phyloP scores from a whole-genome alignment of 2,797 vertebrate genomes.

The Lutjanus campechanus region DNA sequence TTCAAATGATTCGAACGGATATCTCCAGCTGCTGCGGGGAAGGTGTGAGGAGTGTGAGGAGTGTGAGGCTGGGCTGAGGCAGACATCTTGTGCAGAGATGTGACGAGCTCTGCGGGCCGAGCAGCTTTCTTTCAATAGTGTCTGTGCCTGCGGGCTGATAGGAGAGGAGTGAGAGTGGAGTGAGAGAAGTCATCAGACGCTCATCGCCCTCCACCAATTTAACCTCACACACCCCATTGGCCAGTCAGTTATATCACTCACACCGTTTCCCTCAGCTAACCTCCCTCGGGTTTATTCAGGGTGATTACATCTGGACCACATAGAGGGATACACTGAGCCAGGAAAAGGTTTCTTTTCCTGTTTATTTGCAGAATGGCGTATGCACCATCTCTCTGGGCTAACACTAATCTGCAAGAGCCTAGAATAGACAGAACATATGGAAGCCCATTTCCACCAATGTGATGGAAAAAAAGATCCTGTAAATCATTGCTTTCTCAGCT shows the following conservation, averaged over 20 bases:
- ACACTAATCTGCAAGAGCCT: too few relatives aligned
- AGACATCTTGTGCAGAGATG: conserved; percentile 22
- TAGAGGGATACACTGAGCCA: background rate
- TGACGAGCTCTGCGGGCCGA: conserved; percentile 10
- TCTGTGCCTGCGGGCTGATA: conserved; percentile 16
- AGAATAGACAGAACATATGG: too few relatives aligned
- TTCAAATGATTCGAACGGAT: conserved; percentile 38
- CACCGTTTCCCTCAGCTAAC: background rate
- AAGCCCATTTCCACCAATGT: too few relatives aligned
- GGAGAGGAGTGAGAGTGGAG: conserved; percentile 1
- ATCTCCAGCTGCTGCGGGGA: conserved; percentile 37
- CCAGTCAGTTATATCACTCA: conserved; percentile 1
- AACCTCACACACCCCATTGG: conserved; percentile 15
- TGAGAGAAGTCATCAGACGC: conserved; percentile 31
- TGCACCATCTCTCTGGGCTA: too few relatives aligned
- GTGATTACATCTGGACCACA: too few relatives aligned
- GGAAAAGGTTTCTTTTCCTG: too few relatives aligned
- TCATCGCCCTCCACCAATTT: conserved; percentile 21
- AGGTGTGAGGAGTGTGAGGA: conserved; percentile 26
- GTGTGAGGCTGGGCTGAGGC: conserved; percentile 3
- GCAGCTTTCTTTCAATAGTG: background rate
- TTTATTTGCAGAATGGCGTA: too few relatives aligned
- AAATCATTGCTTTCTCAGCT: too few relatives aligned
- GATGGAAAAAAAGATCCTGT: too few relatives aligned
- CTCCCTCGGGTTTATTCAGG: background rate